Percentiles rank a stretch among this genome's conserved stretches.
These are phyloP conservation scores for Chloromyia formosa DNA, from an alignment of 2,888 invertebrate species.

Conservation along the genomic window DNA sequence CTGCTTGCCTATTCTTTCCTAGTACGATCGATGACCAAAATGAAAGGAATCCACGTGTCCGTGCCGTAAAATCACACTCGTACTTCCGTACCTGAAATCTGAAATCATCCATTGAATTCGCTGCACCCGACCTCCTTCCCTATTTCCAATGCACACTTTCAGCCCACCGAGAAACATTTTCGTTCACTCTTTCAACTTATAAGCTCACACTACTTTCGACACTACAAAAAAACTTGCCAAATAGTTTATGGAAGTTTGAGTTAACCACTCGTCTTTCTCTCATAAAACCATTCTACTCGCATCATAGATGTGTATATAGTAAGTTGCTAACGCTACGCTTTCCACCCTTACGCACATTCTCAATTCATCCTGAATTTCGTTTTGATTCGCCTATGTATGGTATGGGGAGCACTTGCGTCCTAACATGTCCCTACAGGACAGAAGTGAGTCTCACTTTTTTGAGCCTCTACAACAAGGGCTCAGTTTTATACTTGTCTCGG, in stretches of 20 bases:
- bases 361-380: slow-evolving; percentile 31
- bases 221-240: no score
- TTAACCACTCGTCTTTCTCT: neutral
- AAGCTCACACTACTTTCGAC: no score
- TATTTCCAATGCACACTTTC: no score
- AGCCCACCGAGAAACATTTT: no score
- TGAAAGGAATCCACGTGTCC: no score
- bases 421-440: slow-evolving; percentile 18
- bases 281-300: slow-evolving; percentile 12
- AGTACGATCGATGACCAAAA: no score
- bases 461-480: slow-evolving; percentile 32
- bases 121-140: no score
- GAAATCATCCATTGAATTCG: no score
- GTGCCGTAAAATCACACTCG: no score
- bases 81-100: no score
- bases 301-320: slow-evolving; percentile 3
- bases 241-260: slow-evolving; percentile 1
- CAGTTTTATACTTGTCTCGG: slow-evolving; percentile 39
- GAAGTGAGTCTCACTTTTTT: slow-evolving; percentile 23
- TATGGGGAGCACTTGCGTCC: neutral
- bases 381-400: slow-evolving; percentile 9
- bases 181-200: no score
- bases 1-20: no score
- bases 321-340: slow-evolving; percentile 5
- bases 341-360: slow-evolving; percentile 41